A percentile compares a stretch with the other conserved stretches of the same genome.
phyloP scores from a whole-genome alignment of 2,888 invertebrate species.

The Ischnura elegans region DNA sequence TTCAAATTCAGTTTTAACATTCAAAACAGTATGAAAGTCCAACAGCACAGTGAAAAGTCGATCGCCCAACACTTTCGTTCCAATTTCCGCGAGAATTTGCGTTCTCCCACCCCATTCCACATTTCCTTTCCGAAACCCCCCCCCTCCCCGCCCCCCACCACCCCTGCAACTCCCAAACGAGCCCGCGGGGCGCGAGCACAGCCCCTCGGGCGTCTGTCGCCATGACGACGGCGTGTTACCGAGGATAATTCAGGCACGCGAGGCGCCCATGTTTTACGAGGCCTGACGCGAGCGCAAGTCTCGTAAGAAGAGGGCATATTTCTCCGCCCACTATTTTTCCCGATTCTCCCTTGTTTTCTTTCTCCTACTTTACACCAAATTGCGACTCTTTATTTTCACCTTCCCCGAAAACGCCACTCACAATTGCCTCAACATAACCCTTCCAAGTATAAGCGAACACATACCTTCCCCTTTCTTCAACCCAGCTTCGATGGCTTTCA shows the following conservation, averaged over 20 bases:
- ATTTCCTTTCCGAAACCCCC: not conserved
- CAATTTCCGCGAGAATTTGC: not conserved
- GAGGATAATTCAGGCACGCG: not conserved
- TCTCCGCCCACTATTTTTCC: not conserved
- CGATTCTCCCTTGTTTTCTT: not conserved
- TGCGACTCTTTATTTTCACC: not conserved
- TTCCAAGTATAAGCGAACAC: too few species aligned
- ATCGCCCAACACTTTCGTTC: too few species aligned
- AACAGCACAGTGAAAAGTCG: too few species aligned
- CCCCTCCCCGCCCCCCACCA: not conserved
- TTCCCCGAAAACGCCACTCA: not conserved
- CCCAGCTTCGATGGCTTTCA: too few species aligned
- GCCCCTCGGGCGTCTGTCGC: not conserved
- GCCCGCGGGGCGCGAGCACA: slow-evolving; percentile 3
- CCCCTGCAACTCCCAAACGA: not conserved
- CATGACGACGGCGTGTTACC: slow-evolving; percentile 16
- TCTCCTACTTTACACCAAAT: not conserved
- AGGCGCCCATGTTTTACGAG: not conserved
- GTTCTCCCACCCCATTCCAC: not conserved
- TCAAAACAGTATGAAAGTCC: too few species aligned
- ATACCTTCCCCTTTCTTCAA: too few species aligned
- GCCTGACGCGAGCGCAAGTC: not conserved
- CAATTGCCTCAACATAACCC: not conserved
- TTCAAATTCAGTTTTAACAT: too few species aligned
- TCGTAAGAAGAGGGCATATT: not conserved